These are phyloP conservation scores for Catharus fuscescens DNA, from an alignment of 2,113 vertebrate species.

Conservation along the genomic window DNA sequence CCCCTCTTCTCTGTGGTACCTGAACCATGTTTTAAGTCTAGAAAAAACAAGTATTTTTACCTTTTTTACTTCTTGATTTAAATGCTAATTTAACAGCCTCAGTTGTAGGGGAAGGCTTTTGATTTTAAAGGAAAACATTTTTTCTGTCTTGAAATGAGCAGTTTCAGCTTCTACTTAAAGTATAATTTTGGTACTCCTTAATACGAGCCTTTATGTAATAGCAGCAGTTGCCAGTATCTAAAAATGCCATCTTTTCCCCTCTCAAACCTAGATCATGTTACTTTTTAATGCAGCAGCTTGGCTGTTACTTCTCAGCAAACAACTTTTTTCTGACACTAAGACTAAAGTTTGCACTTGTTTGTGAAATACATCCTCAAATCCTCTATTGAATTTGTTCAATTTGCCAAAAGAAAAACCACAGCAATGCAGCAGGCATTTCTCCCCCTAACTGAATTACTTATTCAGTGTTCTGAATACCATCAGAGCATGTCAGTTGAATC, in stretches of 20 bases:
- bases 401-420: not conserved
- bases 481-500: not conserved
- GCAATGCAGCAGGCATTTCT: not conserved
- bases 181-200: not conserved
- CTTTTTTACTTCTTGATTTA: not conserved
- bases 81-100: not conserved
- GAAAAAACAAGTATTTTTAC: not conserved
- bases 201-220: not conserved
- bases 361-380: not conserved
- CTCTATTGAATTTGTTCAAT: not conserved
- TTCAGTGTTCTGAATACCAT: not conserved
- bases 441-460: not conserved
- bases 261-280: not conserved
- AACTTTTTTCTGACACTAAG: not conserved
- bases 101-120: not conserved
- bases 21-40: not conserved
- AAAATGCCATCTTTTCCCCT: not conserved
- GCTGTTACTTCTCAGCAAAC: not conserved
- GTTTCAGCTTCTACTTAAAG: not conserved
- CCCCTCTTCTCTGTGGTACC: not conserved
- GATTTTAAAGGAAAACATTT: not conserved
- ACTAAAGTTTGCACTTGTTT: not conserved
- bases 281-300: not conserved
- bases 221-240: not conserved
- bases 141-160: not conserved